A percentile compares a stretch with the other conserved stretches of the same genome.
Evolutionary conservation across 2,797 vertebrate genomes (phyloP).

Genomic region (Alfaro cultratus): DNA sequence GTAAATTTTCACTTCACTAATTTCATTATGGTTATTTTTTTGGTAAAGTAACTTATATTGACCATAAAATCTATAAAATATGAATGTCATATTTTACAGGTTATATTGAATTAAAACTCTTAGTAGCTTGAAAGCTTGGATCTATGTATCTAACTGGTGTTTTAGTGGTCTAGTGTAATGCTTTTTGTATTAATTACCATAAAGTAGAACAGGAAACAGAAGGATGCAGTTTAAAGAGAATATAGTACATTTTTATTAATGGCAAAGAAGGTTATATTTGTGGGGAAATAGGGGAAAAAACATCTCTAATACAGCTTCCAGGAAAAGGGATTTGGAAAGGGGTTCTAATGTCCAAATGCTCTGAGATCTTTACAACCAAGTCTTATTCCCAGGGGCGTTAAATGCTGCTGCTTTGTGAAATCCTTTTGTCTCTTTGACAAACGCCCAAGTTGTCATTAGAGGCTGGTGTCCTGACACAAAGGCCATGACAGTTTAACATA

Average conservation of each 20-base stretch:
- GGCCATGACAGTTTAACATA: not conserved
- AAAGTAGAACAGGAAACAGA: conserved; percentile 13
- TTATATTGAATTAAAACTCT: conserved; percentile 6
- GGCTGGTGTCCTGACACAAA: not conserved
- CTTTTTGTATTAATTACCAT: conserved; percentile 7
- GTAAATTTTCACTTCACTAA: not conserved
- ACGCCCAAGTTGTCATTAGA: not conserved
- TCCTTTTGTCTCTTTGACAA: not conserved
- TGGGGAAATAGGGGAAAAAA: not conserved
- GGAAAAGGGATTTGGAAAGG: not conserved
- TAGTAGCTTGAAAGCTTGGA: not conserved
- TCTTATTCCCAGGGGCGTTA: not conserved
- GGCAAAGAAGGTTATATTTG: not conserved
- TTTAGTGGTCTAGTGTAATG: conserved; percentile 11
- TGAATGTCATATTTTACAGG: not conserved
- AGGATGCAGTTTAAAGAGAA: not conserved
- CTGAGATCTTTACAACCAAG: not conserved
- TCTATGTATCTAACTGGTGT: not conserved
- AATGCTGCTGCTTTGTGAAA: not conserved
- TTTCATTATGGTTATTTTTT: not conserved
- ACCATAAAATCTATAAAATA: not conserved
- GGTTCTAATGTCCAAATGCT: not conserved
- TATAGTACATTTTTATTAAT: not conserved
- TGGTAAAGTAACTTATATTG: not conserved
- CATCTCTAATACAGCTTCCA: not conserved